phyloP scores from a whole-genome alignment of 2,888 invertebrate genomes.

The Drosophila atripex region DNA sequence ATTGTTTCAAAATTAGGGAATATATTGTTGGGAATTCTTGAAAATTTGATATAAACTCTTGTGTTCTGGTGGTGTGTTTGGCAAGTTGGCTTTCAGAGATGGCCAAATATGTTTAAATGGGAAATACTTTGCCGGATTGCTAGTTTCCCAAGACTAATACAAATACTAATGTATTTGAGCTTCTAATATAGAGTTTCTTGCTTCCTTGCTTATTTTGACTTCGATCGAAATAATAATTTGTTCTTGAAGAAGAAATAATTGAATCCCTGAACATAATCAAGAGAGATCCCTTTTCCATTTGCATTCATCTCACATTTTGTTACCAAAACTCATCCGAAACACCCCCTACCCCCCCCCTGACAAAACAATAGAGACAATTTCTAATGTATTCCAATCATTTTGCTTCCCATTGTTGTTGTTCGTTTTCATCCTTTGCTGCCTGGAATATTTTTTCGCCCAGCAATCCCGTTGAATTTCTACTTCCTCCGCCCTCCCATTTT shows the following conservation, averaged over 20 bases:
- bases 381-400: constrained; percentile 68
- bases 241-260: neutral
- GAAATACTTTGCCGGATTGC: too few species aligned
- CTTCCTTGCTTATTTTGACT: neutral
- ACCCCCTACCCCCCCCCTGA: neutral
- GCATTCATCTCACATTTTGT: constrained; percentile 19
- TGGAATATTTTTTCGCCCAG: constrained; percentile 27
- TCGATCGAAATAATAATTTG: too few species aligned
- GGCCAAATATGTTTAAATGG: too few species aligned
- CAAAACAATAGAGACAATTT: constrained; percentile 45
- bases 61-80: constrained; percentile 3
- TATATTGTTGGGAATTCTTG: constrained; percentile 15
- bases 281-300: constrained; percentile 19
- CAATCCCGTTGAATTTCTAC: constrained; percentile 17
- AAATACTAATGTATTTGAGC: neutral
- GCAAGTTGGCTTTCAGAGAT: neutral
- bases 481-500: neutral
- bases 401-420: constrained; percentile 15
- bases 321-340: neutral
- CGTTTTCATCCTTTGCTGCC: constrained; percentile 39
- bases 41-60: constrained; percentile 22
- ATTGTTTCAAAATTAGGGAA: constrained; percentile 37
- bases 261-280: constrained; percentile 2
- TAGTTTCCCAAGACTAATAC: too few species aligned
- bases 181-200: neutral